Conservation (phyloP, 2,888 invertebrate species). For the Bombylius discolor region DNA sequence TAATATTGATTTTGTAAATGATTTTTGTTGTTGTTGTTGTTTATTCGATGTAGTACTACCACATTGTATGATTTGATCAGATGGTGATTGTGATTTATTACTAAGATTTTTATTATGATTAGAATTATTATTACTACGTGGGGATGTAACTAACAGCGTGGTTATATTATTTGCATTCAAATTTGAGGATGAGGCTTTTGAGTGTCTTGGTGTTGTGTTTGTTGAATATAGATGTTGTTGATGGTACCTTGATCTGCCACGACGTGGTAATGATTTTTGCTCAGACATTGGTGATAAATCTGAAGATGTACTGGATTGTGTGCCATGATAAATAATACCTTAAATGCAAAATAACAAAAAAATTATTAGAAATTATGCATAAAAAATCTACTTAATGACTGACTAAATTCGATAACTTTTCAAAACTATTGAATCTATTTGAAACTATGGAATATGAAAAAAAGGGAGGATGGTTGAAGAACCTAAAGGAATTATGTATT, state of each 20-base stretch:
- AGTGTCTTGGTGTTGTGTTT: conserved; percentile 40
- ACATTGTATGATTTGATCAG: conserved; percentile 27
- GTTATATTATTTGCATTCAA: conserved; percentile 31
- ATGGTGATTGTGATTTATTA: conserved; percentile 9
- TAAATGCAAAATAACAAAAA: conserved; percentile 13
- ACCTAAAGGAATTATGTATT: too few species aligned
- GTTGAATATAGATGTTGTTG: conserved; percentile 40
- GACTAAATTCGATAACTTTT: too few species aligned
- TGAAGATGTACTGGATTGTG: conserved; percentile 62
- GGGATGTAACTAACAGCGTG: conserved; percentile 29
- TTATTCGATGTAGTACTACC: conserved; percentile 31
- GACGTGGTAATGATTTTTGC: conserved; percentile 59
- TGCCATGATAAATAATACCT: conserved; percentile 63
- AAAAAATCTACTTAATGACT: too few species aligned
- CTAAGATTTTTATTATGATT: conserved; percentile 23
- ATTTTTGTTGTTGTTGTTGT: conserved; percentile 8
- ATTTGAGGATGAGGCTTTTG: conserved; percentile 33
- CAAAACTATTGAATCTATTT: too few species aligned
- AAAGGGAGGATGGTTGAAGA: too few species aligned
- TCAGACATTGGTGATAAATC: conserved; percentile 67
- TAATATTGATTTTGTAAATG: conserved; percentile 4
- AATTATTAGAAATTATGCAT: not conserved
- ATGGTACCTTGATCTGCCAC: conserved; percentile 55
- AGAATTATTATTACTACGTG: conserved; percentile 34
- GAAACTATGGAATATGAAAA: too few species aligned